A percentile compares a stretch with the other conserved stretches of the same genome.
phyloP scores from a whole-genome alignment of 2,113 vertebrate species.

The Rynchops niger region DNA sequence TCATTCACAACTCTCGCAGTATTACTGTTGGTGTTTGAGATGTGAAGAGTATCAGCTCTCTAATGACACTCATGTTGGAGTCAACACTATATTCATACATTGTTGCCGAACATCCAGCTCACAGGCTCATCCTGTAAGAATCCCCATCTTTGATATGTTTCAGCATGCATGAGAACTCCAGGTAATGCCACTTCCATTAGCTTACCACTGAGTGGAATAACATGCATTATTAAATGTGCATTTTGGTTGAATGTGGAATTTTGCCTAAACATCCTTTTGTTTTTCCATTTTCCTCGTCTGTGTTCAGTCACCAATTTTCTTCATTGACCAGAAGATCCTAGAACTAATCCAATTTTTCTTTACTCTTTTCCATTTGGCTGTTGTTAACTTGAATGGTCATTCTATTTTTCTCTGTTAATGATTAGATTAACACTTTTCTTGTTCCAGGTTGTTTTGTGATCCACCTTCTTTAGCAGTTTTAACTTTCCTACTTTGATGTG shows the following conservation, averaged over 20 bases:
- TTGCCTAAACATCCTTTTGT: neutral
- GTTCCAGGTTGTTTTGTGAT: neutral
- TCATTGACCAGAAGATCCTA: neutral
- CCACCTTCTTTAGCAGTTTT: neutral
- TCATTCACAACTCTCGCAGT: neutral
- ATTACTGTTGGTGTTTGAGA: neutral
- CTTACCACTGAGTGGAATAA: neutral
- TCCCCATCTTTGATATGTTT: neutral
- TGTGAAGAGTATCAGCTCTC: neutral
- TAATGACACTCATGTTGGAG: neutral
- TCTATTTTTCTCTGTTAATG: neutral
- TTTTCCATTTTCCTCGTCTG: neutral
- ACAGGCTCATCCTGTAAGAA: neutral
- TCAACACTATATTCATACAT: too few relatives aligned
- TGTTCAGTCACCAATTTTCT: neutral
- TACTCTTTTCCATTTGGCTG: neutral
- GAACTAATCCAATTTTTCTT: neutral
- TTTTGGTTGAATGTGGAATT: neutral
- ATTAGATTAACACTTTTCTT: neutral
- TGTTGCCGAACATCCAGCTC: neutral
- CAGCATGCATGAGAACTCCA: neutral
- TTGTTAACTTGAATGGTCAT: neutral
- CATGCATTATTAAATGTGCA: neutral
- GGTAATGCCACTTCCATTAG: neutral
- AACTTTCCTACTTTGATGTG: constrained; percentile 6